phyloP scores from a whole-genome alignment of 2,888 invertebrate species.

The Agrotis puta region DNA sequence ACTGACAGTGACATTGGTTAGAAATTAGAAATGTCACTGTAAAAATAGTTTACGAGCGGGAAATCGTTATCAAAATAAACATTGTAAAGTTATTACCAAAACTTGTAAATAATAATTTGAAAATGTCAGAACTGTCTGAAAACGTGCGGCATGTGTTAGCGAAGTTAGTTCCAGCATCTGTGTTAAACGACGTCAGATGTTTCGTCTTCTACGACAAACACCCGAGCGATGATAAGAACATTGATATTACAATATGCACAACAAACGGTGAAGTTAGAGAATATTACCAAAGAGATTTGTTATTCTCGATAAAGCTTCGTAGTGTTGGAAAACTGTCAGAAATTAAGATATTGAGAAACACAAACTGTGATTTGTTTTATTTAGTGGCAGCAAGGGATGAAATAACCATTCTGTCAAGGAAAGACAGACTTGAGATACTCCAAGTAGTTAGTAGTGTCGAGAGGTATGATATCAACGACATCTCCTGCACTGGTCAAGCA shows the following conservation, averaged over 20 bases:
- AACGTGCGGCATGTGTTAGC: conserved; percentile 72
- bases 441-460: conserved; percentile 73
- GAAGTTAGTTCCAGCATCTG: conserved; percentile 75
- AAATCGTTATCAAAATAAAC: background rate
- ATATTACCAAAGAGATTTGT: conserved; percentile 76
- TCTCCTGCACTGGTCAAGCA: conserved; percentile 73
- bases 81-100: background rate
- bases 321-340: conserved; percentile 61
- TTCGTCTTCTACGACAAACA: conserved; percentile 83
- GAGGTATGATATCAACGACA: conserved; percentile 75
- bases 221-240: conserved; percentile 73
- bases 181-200: conserved; percentile 75
- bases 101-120: background rate
- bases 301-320: conserved; percentile 70
- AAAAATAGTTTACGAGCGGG: background rate
- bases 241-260: conserved; percentile 82
- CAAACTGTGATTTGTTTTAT: conserved; percentile 79
- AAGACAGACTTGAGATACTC: conserved; percentile 67
- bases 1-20: background rate
- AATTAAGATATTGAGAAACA: conserved; percentile 78
- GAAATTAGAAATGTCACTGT: background rate
- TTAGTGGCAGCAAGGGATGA: conserved; percentile 72
- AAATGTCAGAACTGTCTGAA: conserved; percentile 66
- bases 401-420: conserved; percentile 76
- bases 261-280: conserved; percentile 79